These are phyloP conservation scores for Balanococcus diminutus DNA, from an alignment of 2,888 invertebrate species.

Conservation along the genomic window DNA sequence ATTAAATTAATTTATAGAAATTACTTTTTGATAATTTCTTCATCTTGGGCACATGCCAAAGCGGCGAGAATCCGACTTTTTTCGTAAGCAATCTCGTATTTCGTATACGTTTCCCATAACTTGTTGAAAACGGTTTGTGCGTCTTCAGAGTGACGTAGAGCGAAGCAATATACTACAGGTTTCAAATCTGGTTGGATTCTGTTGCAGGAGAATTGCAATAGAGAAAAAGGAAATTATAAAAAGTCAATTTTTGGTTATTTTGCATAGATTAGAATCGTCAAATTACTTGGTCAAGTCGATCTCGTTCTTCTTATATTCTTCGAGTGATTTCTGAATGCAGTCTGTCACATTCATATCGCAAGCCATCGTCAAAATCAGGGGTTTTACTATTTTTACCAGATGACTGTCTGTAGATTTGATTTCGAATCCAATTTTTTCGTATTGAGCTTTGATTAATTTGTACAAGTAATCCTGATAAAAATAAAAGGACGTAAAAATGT, in stretches of 20 bases:
- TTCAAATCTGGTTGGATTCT: slow-evolving; percentile 56
- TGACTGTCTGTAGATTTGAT: not conserved
- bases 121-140: not conserved
- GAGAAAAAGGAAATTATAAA: not conserved
- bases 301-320: not conserved
- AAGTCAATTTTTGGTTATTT: not conserved
- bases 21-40: slow-evolving; percentile 36
- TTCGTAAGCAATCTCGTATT: not conserved
- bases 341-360: not conserved
- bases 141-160: slow-evolving; percentile 37
- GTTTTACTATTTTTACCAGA: not conserved
- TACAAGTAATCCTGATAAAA: not conserved
- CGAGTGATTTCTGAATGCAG: not conserved
- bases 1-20: not conserved
- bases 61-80: not conserved
- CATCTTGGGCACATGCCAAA: not conserved
- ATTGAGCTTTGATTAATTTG: not conserved
- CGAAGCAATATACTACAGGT: slow-evolving; percentile 54
- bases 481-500: not conserved
- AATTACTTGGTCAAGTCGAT: not conserved
- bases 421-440: not conserved
- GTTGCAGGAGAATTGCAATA: not conserved
- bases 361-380: not conserved
- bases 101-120: not conserved
- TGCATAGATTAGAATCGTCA: too few relatives aligned